Evolutionary conservation across 2,888 invertebrate species (phyloP), one percentile per base, ranked within the genome.

Genomic region (Poecilobothrus nobilitatus): DNA sequence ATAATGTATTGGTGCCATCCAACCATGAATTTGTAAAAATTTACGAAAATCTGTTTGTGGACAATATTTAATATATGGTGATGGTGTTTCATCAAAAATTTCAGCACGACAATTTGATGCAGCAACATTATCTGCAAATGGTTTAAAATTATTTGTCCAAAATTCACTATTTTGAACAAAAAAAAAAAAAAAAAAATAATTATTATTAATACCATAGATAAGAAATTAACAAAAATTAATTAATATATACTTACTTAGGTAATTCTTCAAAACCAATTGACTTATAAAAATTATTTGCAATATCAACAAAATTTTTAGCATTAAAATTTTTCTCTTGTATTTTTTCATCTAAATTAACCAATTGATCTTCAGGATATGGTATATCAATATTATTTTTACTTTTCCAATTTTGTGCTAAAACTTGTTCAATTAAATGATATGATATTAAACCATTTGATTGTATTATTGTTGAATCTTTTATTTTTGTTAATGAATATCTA

Each of bases 381-480:
- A 74, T 68, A 21, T 80, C 80, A 53, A 80, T 75, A 10, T 80
- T 73, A 71, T 80, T 80, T 62, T 76, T 77, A 22, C 74, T 71
- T 1, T 76, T 76, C 80, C 80, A 80, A 15, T 78, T 78, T 71
- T 80, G 80, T 34, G 77, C 76, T 1, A 80, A 68, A 0, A 80
- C 79, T 71, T 80, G 80, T 69, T 90, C 90, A 72, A 91, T 81
- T 15, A 92, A 81, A 83, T 92, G 91, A 21, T 89, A 91, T 0
- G 91, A 91, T 68, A 92, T 91, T 0, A 90, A 89, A 66, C 90
- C 91, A 70, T 82, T 85, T 63, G 85, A 84, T 0, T 86, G 84
- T 0, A 89, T 86, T 0, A 89, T 80, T 22, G 86, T 81, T 10
- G 86, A 86, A 2, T 92, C 92, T 76, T 93, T 92, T 74, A 87